Evolutionary conservation across 1,140 invertebrate species (phyloP).

Genomic region (Drosophila albomicans): DNA sequence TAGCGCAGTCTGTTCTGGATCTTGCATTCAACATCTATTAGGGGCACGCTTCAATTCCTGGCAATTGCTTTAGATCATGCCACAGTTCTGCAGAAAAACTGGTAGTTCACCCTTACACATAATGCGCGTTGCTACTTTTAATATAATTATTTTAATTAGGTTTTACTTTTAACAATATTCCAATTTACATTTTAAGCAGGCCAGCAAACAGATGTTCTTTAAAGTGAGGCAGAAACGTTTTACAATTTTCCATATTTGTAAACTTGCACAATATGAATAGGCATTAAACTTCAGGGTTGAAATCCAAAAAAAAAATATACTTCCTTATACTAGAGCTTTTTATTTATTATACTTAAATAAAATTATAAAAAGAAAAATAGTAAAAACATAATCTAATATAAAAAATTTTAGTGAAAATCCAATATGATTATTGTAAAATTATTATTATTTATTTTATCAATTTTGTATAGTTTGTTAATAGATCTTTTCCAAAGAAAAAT

Average conservation of each 20-base stretch:
- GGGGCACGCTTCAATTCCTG: slow-evolving; percentile 70
- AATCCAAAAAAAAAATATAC: no score
- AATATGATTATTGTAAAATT: no score
- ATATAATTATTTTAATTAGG: slow-evolving; percentile 1
- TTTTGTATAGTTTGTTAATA: no score
- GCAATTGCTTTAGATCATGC: slow-evolving; percentile 1
- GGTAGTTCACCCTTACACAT: neutral
- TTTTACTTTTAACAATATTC: slow-evolving; percentile 2
- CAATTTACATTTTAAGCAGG: neutral
- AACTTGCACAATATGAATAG: no score
- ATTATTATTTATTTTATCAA: no score
- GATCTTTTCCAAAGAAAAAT: no score
- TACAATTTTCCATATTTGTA: neutral
- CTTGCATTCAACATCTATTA: slow-evolving; percentile 65
- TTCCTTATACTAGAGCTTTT: no score
- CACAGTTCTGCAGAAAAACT: neutral
- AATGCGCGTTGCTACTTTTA: neutral
- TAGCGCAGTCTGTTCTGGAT: slow-evolving; percentile 25
- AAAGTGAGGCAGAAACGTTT: neutral
- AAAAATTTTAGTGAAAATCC: no score
- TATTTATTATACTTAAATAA: no score
- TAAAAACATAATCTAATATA: no score
- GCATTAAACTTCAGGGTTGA: no score
- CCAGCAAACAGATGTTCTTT: neutral
- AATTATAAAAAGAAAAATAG: no score